These are phyloP conservation scores for Hoplostethus atlanticus DNA, from an alignment of 2,797 vertebrate species.

Conservation along the genomic window DNA sequence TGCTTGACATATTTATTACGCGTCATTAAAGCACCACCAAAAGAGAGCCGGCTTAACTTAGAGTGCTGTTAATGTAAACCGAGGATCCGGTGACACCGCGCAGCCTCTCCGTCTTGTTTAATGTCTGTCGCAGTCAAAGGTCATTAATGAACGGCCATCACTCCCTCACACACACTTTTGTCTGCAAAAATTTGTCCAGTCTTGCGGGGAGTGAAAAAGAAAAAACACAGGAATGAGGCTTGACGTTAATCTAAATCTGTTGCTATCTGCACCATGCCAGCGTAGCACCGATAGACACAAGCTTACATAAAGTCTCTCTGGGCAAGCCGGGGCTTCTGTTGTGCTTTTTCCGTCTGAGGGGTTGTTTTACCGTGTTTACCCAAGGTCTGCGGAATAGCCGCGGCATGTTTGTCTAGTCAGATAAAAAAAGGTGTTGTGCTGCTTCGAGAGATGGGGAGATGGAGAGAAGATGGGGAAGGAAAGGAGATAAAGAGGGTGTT, in stretches of 20 bases:
- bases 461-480: slow-evolving; percentile 6
- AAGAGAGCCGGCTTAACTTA: slow-evolving; percentile 33
- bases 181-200: slow-evolving; percentile 34
- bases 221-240: slow-evolving; percentile 3
- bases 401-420: slow-evolving; percentile 24
- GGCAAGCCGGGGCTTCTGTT: slow-evolving; percentile 11
- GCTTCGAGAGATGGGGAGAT: slow-evolving; percentile 7
- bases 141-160: slow-evolving; percentile 34
- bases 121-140: slow-evolving; percentile 36
- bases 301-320: background rate
- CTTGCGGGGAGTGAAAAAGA: slow-evolving; percentile 27
- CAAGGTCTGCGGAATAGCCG: slow-evolving; percentile 17
- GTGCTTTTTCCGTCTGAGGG: slow-evolving; percentile 4
- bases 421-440: slow-evolving; percentile 25
- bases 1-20: slow-evolving; percentile 30
- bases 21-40: slow-evolving; percentile 30
- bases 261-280: slow-evolving; percentile 18
- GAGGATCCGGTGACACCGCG: slow-evolving; percentile 34
- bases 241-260: background rate
- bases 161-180: slow-evolving; percentile 34
- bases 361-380: slow-evolving; percentile 18
- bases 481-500: background rate
- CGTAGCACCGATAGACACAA: background rate
- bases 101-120: slow-evolving; percentile 26
- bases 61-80: slow-evolving; percentile 67